Conservation (phyloP, 2,888 invertebrate genomes). For the Anorthoa munda region DNA sequence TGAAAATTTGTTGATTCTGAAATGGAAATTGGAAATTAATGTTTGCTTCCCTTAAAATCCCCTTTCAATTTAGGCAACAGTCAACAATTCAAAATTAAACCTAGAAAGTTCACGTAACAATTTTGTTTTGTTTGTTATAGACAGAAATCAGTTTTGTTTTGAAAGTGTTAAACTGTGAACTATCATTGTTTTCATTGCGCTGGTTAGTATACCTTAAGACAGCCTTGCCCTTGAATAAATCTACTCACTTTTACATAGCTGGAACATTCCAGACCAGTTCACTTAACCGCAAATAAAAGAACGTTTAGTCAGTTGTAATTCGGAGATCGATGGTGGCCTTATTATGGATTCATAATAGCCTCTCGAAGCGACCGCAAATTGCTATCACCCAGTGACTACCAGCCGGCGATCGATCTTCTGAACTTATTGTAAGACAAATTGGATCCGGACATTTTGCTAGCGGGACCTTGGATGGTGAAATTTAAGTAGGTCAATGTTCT, state of each 20-base stretch:
- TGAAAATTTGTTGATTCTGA: too few species aligned
- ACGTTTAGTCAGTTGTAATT: constrained; percentile 64
- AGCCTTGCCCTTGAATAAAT: neutral
- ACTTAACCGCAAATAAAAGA: constrained; percentile 38
- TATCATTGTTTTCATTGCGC: neutral
- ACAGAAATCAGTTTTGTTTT: neutral
- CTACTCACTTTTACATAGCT: constrained; percentile 6
- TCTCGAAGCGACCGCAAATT: constrained; percentile 65
- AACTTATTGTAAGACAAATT: constrained; percentile 70
- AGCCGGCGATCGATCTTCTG: constrained; percentile 61
- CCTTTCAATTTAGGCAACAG: too few species aligned
- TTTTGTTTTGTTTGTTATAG: neutral
- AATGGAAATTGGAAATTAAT: too few species aligned
- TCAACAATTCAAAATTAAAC: too few species aligned
- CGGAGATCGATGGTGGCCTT: constrained; percentile 58
- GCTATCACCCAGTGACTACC: constrained; percentile 62
- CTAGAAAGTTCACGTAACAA: too few species aligned
- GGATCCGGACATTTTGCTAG: constrained; percentile 64
- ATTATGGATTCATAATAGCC: constrained; percentile 67
- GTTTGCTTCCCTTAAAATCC: too few species aligned
- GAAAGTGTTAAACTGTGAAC: neutral
- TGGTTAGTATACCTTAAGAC: neutral
- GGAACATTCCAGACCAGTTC: constrained; percentile 40
- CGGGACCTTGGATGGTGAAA: constrained; percentile 47
- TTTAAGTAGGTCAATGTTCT: constrained; percentile 52